Evolutionary conservation across 2,888 invertebrate species (phyloP).

Genomic region (Idaea straminata): DNA sequence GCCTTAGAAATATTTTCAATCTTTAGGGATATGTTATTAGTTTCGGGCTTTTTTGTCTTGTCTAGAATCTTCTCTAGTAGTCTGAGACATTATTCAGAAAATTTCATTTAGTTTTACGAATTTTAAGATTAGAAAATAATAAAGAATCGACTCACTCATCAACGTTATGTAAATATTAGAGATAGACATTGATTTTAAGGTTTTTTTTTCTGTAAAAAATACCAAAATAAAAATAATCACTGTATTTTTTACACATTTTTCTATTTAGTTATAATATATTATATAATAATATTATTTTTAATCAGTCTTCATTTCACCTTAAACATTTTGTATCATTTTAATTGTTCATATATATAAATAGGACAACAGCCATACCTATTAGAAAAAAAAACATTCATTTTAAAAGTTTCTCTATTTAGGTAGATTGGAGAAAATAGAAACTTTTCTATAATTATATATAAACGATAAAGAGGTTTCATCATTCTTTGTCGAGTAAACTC

Average conservation of each 20-base stretch:
- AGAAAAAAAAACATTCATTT: conserved; percentile 13
- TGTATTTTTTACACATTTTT: not conserved
- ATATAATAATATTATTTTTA: too few relatives aligned
- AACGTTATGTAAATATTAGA: conserved; percentile 70
- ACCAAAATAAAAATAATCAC: not conserved
- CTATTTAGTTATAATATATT: not conserved
- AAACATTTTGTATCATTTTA: not conserved
- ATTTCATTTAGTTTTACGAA: not conserved
- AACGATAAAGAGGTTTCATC: too few relatives aligned
- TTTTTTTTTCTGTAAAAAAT: conserved; percentile 21
- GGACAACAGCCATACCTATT: not conserved
- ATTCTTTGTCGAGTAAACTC: too few relatives aligned
- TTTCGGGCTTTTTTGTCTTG: not conserved
- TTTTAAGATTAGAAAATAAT: not conserved
- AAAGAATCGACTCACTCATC: not conserved
- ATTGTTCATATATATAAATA: not conserved
- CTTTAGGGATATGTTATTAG: not conserved
- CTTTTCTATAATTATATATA: too few relatives aligned
- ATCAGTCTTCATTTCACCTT: not conserved
- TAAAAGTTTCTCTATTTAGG: too few relatives aligned
- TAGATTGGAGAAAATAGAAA: too few relatives aligned
- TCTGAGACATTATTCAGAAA: not conserved
- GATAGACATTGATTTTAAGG: conserved; percentile 51
- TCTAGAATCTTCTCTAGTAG: not conserved
- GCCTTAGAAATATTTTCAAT: too few relatives aligned